These are phyloP conservation scores for Andrena cerasifolii DNA, from an alignment of 1,140 invertebrate species.

Conservation along the genomic window DNA sequence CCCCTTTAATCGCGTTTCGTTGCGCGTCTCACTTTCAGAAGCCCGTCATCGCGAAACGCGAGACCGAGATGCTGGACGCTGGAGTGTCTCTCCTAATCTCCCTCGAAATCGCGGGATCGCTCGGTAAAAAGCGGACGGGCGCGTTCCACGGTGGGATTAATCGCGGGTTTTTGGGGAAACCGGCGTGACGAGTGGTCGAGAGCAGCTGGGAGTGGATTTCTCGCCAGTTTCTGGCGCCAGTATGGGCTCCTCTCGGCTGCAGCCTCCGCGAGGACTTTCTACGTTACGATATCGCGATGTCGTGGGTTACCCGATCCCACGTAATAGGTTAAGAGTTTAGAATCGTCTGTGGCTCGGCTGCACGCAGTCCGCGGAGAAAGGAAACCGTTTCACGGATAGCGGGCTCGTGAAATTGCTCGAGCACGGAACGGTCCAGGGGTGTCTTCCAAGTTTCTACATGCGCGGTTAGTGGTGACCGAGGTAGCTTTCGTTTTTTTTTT, in stretches of 20 bases:
- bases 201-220: neutral
- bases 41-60: neutral
- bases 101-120: too few relatives aligned
- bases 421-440: slow-evolving; percentile 2
- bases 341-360: slow-evolving; percentile 49
- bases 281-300: slow-evolving; percentile 66
- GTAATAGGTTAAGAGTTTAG: slow-evolving; percentile 76
- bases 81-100: neutral
- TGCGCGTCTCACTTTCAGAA: neutral
- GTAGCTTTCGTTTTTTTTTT: too few relatives aligned
- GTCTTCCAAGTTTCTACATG: neutral
- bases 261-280: slow-evolving; percentile 68
- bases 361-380: slow-evolving; percentile 54
- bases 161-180: neutral
- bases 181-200: neutral
- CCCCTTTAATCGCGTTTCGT: neutral
- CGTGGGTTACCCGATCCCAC: slow-evolving; percentile 63
- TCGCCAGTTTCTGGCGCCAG: neutral
- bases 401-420: slow-evolving; percentile 10
- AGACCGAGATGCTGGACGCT: too few relatives aligned
- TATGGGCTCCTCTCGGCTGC: slow-evolving; percentile 7
- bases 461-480: neutral
- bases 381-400: neutral
- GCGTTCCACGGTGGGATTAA: too few relatives aligned
- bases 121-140: neutral